A percentile compares a stretch with the other conserved stretches of the same genome.
These are phyloP conservation scores for Oryctolagus cuniculus DNA, from an alignment of 2,113 vertebrate species.

Conservation along the genomic window DNA sequence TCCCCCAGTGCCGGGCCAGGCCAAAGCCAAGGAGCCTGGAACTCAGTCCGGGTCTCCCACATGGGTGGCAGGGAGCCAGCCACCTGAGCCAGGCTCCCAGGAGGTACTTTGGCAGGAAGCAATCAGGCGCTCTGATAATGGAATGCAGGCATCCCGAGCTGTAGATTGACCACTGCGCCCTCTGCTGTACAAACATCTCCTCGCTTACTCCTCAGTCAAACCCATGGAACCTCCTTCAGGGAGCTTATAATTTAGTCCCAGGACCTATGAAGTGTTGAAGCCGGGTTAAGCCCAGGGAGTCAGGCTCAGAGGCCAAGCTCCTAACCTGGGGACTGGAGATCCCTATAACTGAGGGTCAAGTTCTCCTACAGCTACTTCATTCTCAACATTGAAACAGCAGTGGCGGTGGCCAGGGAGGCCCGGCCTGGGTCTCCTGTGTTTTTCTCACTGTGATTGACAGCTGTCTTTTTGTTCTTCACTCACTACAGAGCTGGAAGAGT, in stretches of 20 bases:
- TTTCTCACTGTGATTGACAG: background rate
- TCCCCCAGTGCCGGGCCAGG: too few species aligned
- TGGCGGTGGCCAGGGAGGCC: background rate
- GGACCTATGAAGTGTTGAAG: background rate
- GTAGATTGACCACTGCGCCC: background rate
- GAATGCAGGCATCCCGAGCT: too few species aligned
- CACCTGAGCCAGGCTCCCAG: too few species aligned
- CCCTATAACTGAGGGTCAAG: background rate
- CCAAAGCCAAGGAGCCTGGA: too few species aligned
- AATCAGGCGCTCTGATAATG: too few species aligned
- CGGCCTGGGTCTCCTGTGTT: background rate
- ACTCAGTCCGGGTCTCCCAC: too few species aligned
- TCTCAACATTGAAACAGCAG: too few species aligned
- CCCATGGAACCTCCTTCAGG: background rate
- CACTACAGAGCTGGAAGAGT: constrained; percentile 95
- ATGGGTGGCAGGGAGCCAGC: too few species aligned
- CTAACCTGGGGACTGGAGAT: background rate
- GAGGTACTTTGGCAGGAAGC: too few species aligned
- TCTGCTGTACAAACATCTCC: background rate
- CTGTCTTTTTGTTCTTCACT: constrained; percentile 66
- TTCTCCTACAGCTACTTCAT: too few species aligned
- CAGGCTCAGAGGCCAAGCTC: background rate
- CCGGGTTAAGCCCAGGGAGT: background rate
- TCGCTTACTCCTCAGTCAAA: background rate
- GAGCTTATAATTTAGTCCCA: background rate